Evolutionary conservation across 2,797 vertebrate genomes (phyloP).

Genomic region (Malurus splendens): DNA sequence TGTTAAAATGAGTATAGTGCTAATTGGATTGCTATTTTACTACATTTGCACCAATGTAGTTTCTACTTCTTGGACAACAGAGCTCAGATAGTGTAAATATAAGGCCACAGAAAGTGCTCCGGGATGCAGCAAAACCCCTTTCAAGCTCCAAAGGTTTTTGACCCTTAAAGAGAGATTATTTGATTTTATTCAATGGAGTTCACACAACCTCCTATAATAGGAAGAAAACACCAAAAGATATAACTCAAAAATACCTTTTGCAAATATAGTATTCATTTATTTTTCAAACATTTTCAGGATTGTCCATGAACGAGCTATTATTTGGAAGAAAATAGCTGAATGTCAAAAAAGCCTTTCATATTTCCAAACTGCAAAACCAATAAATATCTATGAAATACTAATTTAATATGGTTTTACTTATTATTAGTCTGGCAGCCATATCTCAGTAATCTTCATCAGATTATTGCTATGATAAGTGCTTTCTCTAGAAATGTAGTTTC

Average conservation of each 20-base stretch:
- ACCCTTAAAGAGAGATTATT: background rate
- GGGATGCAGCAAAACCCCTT: background rate
- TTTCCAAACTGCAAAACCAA: conserved; percentile 51
- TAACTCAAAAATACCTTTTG: background rate
- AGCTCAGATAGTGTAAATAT: conserved; percentile 38
- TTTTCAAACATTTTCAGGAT: conserved; percentile 29
- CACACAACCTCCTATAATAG: background rate
- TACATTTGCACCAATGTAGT: conserved; percentile 59
- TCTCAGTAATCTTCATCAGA: conserved; percentile 66
- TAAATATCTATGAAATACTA: conserved; percentile 59
- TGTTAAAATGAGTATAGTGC: conserved; percentile 54
- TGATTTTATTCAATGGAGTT: background rate
- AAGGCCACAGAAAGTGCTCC: conserved; percentile 14
- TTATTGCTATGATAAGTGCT: conserved; percentile 63
- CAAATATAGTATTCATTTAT: background rate
- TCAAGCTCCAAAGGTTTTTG: background rate
- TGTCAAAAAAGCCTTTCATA: conserved; percentile 43
- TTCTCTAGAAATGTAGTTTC: conserved; percentile 56
- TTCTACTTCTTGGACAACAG: conserved; percentile 61
- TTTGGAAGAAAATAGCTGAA: conserved; percentile 35
- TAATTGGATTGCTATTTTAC: conserved; percentile 59
- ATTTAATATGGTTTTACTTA: conserved; percentile 58
- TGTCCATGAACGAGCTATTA: conserved; percentile 42
- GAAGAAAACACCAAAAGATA: background rate
- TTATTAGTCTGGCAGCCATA: conserved; percentile 59